Conservation (phyloP, 1,140 invertebrate species). For the Bactericera cockerelli region DNA sequence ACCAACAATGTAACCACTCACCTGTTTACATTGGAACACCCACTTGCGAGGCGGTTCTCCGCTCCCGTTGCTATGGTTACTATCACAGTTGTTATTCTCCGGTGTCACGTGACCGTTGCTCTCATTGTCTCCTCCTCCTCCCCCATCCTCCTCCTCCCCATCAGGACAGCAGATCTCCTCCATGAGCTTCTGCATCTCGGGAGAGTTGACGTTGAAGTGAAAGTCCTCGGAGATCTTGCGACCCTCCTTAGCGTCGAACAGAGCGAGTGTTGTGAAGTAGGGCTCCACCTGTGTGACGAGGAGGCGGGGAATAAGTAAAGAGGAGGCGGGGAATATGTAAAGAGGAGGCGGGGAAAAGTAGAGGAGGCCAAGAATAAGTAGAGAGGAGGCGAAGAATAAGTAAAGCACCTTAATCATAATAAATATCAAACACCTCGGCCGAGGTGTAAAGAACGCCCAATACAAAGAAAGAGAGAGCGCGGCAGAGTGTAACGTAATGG, state of each 20-base stretch:
- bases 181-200: conserved; percentile 40
- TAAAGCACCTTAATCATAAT: background rate
- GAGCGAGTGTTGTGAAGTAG: conserved; percentile 68
- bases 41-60: background rate
- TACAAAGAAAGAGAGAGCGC: no score
- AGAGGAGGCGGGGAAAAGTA: no score
- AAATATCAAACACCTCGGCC: no score
- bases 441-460: no score
- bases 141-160: conserved; percentile 19
- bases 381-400: background rate
- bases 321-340: no score
- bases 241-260: conserved; percentile 73
- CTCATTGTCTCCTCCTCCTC: conserved; percentile 16
- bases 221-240: conserved; percentile 87
- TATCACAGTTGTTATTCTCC: no score
- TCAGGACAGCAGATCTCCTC: conserved; percentile 22
- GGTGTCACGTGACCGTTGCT: no score
- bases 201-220: conserved; percentile 74
- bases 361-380: no score
- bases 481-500: no score
- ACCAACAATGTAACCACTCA: no score
- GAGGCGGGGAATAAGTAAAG: no score
- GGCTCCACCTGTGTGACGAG: conserved; percentile 55
- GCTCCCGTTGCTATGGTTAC: no score
- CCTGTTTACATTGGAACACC: conserved; percentile 8